Base-by-base conservation (phyloP, 2,113 vertebrate genomes). In the Origma solitaria region DNA sequence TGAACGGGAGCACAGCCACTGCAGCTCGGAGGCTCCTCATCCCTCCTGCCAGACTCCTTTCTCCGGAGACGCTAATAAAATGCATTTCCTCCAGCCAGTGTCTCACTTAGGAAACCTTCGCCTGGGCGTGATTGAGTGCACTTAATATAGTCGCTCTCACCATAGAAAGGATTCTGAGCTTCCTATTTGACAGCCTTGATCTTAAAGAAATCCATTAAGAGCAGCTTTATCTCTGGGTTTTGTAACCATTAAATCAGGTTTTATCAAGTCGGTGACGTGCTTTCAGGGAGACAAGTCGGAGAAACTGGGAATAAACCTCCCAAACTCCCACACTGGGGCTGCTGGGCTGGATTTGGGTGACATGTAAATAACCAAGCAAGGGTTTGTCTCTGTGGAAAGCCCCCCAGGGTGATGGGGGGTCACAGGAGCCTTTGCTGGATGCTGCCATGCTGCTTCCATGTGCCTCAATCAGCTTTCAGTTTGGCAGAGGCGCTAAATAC, bases 171-270 rank as follows among this genome's bases (percentile, higher is more conserved):
- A 86, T 84, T 88, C 66, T n/a, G 33, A 91, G 70, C 75, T 82
- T 51, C 79, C 47, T 75, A 24, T 31, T 64, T 87, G 91, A 93
- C 89, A 93, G 96, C 80, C 82, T 92, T 71, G 71, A 88, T 95
- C 95, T 82, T 68, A 58, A 87, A 92, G 92, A 90, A 96, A 94
- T 70, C 88, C 84, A 81, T 80, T 92, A 79, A 83, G 73, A 76
- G 68, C 38, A 40, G 88, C 82, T 42, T 24, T 70, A 86, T 84
- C 84, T 86, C 54, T 0, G 7, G 44, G 66, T 40, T 56, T n/a
- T 56, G 33, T 38, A 66, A 35, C 94, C 64, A 44, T 28, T 80
- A 61, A 77, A 71, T 73, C 9, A 8, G 6, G 27, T 69, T 47
- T 86, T 78, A 45, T 78, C 58, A 15, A 38, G 35, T 7, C 0